Percentiles rank a stretch among this genome's conserved stretches.
These are phyloP conservation scores for Semicossyphus pulcher DNA, from an alignment of 2,113 vertebrate species.

Conservation along the genomic window DNA sequence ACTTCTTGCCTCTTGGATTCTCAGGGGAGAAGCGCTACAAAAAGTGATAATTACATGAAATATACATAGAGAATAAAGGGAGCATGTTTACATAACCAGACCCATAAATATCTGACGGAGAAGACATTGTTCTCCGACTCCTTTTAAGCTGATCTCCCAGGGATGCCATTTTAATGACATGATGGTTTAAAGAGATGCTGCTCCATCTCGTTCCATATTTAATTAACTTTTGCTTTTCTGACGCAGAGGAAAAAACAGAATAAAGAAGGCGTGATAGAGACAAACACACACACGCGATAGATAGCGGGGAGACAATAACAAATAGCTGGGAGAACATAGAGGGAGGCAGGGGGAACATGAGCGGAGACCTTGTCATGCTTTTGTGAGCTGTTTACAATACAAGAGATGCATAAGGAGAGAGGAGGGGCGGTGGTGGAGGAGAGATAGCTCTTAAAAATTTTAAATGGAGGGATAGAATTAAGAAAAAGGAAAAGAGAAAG, in stretches of 20 bases:
- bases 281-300: slow-evolving; percentile 85
- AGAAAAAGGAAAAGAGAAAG: slow-evolving; percentile 2
- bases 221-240: slow-evolving; percentile 99
- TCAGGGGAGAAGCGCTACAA: slow-evolving; percentile 91
- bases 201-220: slow-evolving; percentile 99
- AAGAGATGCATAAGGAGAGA: slow-evolving; percentile 75
- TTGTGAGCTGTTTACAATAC: slow-evolving; percentile 87
- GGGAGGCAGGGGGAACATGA: slow-evolving; percentile 86
- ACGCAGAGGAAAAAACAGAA: slow-evolving; percentile 77
- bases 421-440: slow-evolving; percentile 57
- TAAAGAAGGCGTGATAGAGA: slow-evolving; percentile 79
- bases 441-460: slow-evolving; percentile 11
- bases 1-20: slow-evolving; percentile 87
- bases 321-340: slow-evolving; percentile 90
- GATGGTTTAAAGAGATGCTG: slow-evolving; percentile 99
- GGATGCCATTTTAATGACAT: slow-evolving; percentile 99
- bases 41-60: slow-evolving; percentile 99
- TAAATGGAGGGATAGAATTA: slow-evolving; percentile 11
- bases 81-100: slow-evolving; percentile 98
- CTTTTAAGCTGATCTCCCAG: slow-evolving; percentile 96
- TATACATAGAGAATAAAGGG: slow-evolving; percentile 99
- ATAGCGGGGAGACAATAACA: slow-evolving; percentile 95
- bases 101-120: slow-evolving; percentile 99
- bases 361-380: slow-evolving; percentile 91
- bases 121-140: slow-evolving; percentile 97